These are phyloP conservation scores for Cordilura impudica DNA, from an alignment of 2,888 invertebrate genomes.

Conservation along the genomic window DNA sequence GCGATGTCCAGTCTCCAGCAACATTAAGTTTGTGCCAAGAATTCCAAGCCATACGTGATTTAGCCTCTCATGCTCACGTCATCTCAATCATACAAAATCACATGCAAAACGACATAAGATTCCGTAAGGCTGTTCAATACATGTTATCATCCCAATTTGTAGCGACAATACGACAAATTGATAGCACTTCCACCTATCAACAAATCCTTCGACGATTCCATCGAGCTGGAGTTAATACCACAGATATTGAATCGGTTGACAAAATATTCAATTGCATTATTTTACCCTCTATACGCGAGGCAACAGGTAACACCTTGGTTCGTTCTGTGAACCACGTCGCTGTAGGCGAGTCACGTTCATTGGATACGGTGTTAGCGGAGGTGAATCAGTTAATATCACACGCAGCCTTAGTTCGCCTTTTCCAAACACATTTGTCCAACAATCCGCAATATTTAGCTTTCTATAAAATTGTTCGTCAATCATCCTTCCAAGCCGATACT, in stretches of 20 bases:
- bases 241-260: constrained; percentile 14
- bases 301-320: neutral
- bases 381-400: constrained; percentile 2
- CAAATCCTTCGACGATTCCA: neutral
- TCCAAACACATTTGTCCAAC: neutral
- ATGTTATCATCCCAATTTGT: neutral
- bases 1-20: neutral
- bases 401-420: neutral
- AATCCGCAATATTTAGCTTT: constrained; percentile 27
- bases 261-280: constrained; percentile 37
- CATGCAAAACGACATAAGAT: constrained; percentile 21
- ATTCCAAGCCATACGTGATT: constrained; percentile 21
- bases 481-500: neutral
- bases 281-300: neutral
- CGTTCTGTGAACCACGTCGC: neutral
- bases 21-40: constrained; percentile 22
- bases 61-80: neutral
- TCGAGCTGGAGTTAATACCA: constrained; percentile 6
- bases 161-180: neutral
- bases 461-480: constrained; percentile 13
- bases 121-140: constrained; percentile 23
- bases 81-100: neutral
- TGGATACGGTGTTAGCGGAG: constrained; percentile 2
- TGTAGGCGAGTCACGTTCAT: neutral
- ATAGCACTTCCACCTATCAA: neutral